Conservation (phyloP, 2,113 vertebrate genomes). For the Callaeas wilsoni region DNA sequence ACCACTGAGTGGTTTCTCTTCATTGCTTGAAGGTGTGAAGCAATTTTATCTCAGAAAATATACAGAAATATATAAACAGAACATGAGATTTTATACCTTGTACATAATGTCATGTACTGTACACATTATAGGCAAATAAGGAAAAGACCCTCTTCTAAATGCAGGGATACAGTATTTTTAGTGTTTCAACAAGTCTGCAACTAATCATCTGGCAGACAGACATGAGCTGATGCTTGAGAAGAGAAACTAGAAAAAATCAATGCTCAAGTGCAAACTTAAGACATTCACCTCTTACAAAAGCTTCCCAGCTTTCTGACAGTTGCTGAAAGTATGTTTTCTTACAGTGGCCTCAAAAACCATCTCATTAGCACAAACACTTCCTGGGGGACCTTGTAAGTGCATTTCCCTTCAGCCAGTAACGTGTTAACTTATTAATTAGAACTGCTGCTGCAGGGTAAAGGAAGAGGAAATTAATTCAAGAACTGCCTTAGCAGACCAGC, state of each 20-base stretch:
- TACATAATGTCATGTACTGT: not conserved
- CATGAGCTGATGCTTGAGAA: not conserved
- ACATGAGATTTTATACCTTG: not conserved
- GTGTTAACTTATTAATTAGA: slow-evolving; percentile 70
- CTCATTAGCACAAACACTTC: slow-evolving; percentile 60
- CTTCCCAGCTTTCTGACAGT: slow-evolving; percentile 1
- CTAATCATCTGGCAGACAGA: slow-evolving; percentile 11
- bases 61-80: not conserved
- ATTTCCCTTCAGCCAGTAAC: slow-evolving; percentile 64
- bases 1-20: not conserved
- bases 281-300: slow-evolving; percentile 8
- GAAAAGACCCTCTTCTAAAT: not conserved
- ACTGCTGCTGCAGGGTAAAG: slow-evolving; percentile 60
- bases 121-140: not conserved
- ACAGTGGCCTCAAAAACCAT: slow-evolving; percentile 47
- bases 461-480: slow-evolving; percentile 66
- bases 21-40: not conserved
- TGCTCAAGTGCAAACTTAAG: not conserved
- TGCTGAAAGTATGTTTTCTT: slow-evolving; percentile 37
- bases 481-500: slow-evolving; percentile 52
- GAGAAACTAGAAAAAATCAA: not conserved
- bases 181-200: not conserved
- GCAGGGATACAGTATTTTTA: not conserved
- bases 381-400: slow-evolving; percentile 56
- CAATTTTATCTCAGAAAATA: not conserved